Evolutionary conservation across 2,797 vertebrate genomes (phyloP).

Genomic region (Acipenser oxyrinchus): DNA sequence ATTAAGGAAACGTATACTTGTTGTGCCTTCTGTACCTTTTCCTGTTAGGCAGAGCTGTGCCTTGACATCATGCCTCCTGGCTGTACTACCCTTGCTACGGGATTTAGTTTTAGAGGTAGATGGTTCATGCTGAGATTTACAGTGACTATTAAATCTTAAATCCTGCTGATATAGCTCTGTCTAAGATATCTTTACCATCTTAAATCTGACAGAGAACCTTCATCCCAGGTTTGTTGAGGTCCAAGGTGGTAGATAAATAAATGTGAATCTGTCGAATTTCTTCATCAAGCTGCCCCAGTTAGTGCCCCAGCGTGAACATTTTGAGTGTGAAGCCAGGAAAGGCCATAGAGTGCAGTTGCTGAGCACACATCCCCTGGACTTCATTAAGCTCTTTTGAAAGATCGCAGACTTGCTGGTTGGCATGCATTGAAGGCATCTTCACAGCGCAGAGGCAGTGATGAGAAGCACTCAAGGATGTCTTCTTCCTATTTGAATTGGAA

Average conservation of each 20-base stretch:
- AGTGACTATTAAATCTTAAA: background rate
- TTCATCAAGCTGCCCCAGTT: background rate
- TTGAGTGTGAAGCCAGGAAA: no score
- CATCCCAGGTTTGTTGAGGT: background rate
- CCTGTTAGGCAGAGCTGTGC: background rate
- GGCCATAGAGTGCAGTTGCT: no score
- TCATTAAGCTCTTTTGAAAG: background rate
- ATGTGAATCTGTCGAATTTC: no score
- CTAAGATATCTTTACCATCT: conserved; percentile 1
- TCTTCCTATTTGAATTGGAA: no score
- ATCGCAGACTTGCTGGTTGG: no score
- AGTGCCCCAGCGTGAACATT: background rate
- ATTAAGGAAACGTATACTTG: background rate
- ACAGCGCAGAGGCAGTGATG: no score
- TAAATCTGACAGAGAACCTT: background rate
- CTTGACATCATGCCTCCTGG: background rate
- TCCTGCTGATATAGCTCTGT: background rate
- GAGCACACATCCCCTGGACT: no score
- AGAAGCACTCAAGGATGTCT: no score
- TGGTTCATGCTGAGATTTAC: background rate
- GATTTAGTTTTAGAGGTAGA: background rate
- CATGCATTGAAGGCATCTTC: no score
- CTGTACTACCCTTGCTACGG: background rate
- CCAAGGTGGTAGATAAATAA: background rate
- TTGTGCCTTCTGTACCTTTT: background rate